Base-by-base conservation (phyloP, 2,113 vertebrate genomes). In the Micromys minutus region DNA sequence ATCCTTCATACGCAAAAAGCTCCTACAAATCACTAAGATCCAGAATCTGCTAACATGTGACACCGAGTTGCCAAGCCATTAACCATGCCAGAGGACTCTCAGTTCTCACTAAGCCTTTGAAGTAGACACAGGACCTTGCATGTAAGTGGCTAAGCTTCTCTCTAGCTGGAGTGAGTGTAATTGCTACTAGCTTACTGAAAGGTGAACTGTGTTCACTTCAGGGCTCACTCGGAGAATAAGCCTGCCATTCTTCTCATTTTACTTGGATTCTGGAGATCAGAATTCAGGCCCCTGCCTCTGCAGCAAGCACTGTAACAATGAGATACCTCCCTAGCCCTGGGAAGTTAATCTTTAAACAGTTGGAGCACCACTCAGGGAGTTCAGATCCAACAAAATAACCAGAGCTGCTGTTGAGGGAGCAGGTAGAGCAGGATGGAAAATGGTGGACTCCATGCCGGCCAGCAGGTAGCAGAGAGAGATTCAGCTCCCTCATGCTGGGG, bases 81-180 rank as follows among this genome's bases (percentile, higher is more conserved):
- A 57, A 85, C 29, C 47, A 89, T 36, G 9, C 50, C 39, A 12
- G n/a, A 74, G n/a, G 19, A 12, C 11, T 29, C 8, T 57, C 3
- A 15, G 0, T n/a, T 76, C 17, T 89, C 39, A 3, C 39, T 1
- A 22, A 47, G 16, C 45, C 24, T 7, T 36, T 87, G 36, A 45
- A 45, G 34, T 63, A 63, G 36, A 2, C 1, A 17, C 21, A 3
- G 11, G 17, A 0, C 39, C 17, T 29, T 1, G n/a, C n/a, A 9
- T 0, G 7, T 42, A 55, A 80, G 85, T 17, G 69, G 80, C 0
- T 0, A 0, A 0, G 8, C 29, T 2, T 67, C 36, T 17, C 3
- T 5, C 31, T 0, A 9, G 17, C 81, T 17, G 22, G 50, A 7
- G 52, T 84, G 67, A 36, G 29, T 2, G 6, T 47, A 61, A 61